phyloP scores from a whole-genome alignment of 64 coral and sea anemone species.

The Astreopora myriophthalma region DNA sequence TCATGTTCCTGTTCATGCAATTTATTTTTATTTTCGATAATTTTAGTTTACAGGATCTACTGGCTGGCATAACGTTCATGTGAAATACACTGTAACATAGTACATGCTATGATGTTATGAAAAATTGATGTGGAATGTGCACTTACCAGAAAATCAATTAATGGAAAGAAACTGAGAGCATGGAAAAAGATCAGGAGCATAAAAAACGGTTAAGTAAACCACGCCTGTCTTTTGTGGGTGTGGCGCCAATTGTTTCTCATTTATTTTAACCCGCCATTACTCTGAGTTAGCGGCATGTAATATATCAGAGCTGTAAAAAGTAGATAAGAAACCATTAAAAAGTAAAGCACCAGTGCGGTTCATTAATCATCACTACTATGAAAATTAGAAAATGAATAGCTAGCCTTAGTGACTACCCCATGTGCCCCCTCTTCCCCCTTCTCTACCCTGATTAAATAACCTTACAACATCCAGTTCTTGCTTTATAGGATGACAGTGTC shows the following conservation, averaged over 20 bases:
- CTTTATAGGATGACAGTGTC: not conserved
- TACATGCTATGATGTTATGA: not conserved
- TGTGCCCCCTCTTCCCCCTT: not conserved
- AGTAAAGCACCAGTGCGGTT: not conserved
- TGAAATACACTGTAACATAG: constrained; percentile 2
- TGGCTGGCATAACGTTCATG: not conserved
- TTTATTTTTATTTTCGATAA: not conserved
- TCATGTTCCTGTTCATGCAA: not conserved
- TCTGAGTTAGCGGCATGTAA: not conserved
- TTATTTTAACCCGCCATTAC: not conserved
- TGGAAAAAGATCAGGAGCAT: not conserved
- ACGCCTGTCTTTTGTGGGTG: not conserved
- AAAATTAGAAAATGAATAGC: no score
- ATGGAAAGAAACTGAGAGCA: not conserved
- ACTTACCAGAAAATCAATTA: not conserved
- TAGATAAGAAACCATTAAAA: not conserved
- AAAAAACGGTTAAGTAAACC: not conserved
- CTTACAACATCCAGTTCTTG: constrained; percentile 9
- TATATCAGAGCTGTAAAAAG: constrained; percentile 1
- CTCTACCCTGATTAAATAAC: not conserved
- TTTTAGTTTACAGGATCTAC: constrained; percentile 5
- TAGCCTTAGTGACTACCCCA: not conserved
- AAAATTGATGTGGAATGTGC: constrained; percentile 15
- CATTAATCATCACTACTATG: no score
- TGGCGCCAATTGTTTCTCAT: not conserved